phyloP scores from a whole-genome alignment of 2,113 vertebrate genomes.

The Tricholaema leucomelas region DNA sequence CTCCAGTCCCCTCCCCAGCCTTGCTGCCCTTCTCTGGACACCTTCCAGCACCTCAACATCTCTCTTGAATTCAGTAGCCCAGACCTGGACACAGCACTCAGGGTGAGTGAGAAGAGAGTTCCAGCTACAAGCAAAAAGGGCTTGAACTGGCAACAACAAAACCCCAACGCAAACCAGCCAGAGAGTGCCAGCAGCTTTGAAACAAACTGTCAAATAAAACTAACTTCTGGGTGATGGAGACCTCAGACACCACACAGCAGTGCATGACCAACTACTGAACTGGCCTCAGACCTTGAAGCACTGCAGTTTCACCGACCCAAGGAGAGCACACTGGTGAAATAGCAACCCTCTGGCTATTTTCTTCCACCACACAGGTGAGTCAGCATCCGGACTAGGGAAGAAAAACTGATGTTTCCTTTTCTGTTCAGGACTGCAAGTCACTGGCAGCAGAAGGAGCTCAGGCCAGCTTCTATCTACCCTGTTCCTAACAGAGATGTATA shows the following conservation, averaged over 20 bases:
- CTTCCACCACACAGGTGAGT: conserved; percentile 59
- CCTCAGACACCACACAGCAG: background rate
- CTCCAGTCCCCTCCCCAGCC: too few relatives aligned
- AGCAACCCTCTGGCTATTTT: conserved; percentile 20
- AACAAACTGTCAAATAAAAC: background rate
- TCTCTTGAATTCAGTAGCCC: too few relatives aligned
- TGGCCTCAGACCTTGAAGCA: background rate
- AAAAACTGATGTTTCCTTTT: conserved; percentile 50
- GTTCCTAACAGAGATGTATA: background rate
- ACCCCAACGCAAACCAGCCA: background rate
- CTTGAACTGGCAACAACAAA: background rate
- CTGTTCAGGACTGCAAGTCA: conserved; percentile 7
- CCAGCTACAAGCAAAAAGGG: background rate
- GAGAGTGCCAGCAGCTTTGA: background rate
- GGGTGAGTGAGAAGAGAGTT: background rate
- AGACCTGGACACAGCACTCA: too few relatives aligned
- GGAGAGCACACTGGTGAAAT: background rate
- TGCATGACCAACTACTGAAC: fast-evolving
- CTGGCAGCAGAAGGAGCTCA: background rate
- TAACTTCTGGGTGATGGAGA: fast-evolving
- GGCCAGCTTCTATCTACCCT: background rate
- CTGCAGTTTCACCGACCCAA: background rate
- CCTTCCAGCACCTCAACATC: too few relatives aligned
- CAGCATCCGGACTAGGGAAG: conserved; percentile 32
- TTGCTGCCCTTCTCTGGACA: too few relatives aligned